phyloP scores from a whole-genome alignment of 2,797 vertebrate genomes.

The Stomatorhinus walkeri region DNA sequence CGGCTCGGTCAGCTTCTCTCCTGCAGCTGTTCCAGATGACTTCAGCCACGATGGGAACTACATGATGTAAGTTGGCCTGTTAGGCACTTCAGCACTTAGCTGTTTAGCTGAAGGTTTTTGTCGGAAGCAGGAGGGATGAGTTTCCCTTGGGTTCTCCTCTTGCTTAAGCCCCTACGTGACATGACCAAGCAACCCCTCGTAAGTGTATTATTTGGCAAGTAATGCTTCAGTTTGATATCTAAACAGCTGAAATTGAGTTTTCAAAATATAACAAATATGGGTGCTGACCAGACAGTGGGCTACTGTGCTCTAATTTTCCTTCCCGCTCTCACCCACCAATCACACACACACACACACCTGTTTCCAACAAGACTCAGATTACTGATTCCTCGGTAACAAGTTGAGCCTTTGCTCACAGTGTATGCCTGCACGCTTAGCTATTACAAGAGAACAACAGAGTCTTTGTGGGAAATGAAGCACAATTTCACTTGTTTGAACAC shows the following conservation, averaged over 20 bases:
- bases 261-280: neutral
- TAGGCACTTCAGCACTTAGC: neutral
- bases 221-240: neutral
- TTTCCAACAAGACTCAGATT: constrained; percentile 43
- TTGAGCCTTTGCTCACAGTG: neutral
- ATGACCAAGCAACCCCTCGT: neutral
- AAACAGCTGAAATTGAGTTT: neutral
- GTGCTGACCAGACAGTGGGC: neutral
- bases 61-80: constrained; percentile 53
- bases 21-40: constrained; percentile 64
- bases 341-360: constrained; percentile 26
- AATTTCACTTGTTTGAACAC: constrained; percentile 4
- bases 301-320: neutral
- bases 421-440: constrained; percentile 34
- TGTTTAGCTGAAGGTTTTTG: neutral
- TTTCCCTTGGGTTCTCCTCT: constrained; percentile 28
- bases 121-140: constrained; percentile 40
- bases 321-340: neutral
- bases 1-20: constrained; percentile 35
- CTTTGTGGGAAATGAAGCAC: constrained; percentile 39
- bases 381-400: constrained; percentile 40
- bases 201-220: neutral
- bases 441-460: constrained; percentile 37
- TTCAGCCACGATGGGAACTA: constrained; percentile 46
- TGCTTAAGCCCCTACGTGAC: neutral